phyloP scores from a whole-genome alignment of 2,888 invertebrate genomes.

The Archips crataeganus region DNA sequence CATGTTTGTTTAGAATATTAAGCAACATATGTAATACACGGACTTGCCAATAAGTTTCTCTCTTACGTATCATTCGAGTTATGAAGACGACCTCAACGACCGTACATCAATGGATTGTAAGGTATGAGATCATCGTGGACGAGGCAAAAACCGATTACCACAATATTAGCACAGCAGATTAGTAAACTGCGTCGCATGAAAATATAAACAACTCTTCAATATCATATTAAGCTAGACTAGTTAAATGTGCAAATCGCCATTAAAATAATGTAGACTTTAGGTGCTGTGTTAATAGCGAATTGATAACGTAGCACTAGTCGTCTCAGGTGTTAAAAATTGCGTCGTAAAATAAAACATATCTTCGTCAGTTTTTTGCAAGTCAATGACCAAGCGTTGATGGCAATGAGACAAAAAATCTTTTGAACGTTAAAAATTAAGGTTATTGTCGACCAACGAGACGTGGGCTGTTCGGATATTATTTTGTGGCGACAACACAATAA shows the following conservation, averaged over 20 bases:
- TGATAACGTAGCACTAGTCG: constrained; percentile 4
- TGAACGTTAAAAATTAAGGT: constrained; percentile 33
- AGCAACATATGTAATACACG: constrained; percentile 8
- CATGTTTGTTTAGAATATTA: constrained; percentile 34
- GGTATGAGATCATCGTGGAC: constrained; percentile 67
- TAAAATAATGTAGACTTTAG: constrained; percentile 2
- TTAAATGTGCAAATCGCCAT: background rate
- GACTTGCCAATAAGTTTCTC: constrained; percentile 31
- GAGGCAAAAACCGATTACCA: constrained; percentile 61
- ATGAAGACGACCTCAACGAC: constrained; percentile 28
- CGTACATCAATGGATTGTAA: constrained; percentile 48
- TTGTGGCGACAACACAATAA: constrained; percentile 24
- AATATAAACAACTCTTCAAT: constrained; percentile 39
- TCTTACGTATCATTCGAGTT: constrained; percentile 26
- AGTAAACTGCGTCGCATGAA: constrained; percentile 58
- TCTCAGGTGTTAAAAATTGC: background rate
- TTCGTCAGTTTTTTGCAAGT: constrained; percentile 33
- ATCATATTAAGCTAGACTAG: background rate
- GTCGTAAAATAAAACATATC: constrained; percentile 20
- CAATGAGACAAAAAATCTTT: constrained; percentile 36
- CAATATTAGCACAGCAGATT: constrained; percentile 34
- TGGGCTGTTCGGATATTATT: constrained; percentile 27
- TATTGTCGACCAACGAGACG: constrained; percentile 31
- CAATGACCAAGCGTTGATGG: constrained; percentile 39
- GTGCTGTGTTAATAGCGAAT: constrained; percentile 8